These are phyloP conservation scores for Autographa gamma DNA, from an alignment of 2,888 invertebrate species.

Conservation along the genomic window DNA sequence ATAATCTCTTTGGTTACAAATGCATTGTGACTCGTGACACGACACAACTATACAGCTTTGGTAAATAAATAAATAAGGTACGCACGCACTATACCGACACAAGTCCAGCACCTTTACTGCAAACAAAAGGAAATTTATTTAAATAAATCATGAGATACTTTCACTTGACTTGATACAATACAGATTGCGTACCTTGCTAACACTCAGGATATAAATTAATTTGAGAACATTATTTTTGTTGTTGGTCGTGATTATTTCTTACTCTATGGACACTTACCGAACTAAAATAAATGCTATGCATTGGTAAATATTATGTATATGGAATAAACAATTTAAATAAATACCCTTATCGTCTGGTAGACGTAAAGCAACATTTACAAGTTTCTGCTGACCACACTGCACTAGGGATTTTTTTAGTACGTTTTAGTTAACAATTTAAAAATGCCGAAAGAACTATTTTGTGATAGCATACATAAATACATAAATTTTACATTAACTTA, in stretches of 20 bases:
- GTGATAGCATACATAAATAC: too few species aligned
- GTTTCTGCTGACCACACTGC: conserved; percentile 21
- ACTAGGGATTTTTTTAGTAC: background rate
- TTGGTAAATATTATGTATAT: conserved; percentile 35
- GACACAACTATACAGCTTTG: background rate
- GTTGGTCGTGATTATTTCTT: conserved; percentile 44
- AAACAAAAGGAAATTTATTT: too few species aligned
- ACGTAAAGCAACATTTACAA: conserved; percentile 22
- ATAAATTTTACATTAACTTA: too few species aligned
- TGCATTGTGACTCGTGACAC: conserved; percentile 25
- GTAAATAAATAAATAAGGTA: background rate
- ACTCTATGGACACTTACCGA: conserved; percentile 42
- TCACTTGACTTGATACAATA: background rate
- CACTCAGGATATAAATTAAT: conserved; percentile 29
- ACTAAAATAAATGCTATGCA: conserved; percentile 56
- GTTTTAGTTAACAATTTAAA: too few species aligned
- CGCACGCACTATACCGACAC: background rate
- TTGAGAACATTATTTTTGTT: conserved; percentile 8
- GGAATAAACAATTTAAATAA: conserved; percentile 23
- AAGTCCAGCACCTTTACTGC: background rate
- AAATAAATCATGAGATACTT: background rate
- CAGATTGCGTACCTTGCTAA: conserved; percentile 9
- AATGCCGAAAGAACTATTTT: too few species aligned
- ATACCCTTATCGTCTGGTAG: conserved; percentile 23
- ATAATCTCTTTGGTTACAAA: conserved; percentile 56